phyloP scores from a whole-genome alignment of 2,888 invertebrate genomes.

The Eristalis tenax region DNA sequence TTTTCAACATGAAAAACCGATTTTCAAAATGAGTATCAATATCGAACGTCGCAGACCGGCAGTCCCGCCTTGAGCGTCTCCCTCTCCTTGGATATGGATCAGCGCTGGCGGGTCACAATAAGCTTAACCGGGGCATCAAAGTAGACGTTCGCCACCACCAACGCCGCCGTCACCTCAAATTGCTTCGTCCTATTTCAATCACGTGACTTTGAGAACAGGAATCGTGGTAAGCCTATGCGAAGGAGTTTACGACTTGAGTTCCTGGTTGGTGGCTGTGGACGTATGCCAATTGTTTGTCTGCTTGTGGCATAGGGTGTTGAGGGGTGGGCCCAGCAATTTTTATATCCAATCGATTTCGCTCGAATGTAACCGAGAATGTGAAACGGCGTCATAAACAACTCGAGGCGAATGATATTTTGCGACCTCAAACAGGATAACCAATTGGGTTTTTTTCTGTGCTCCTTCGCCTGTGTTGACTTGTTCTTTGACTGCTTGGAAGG shows the following conservation, averaged over 20 bases:
- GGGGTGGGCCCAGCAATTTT: conserved; percentile 9
- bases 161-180: background rate
- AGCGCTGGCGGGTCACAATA: conserved; percentile 15
- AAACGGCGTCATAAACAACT: conserved; percentile 50
- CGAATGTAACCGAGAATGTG: conserved; percentile 20
- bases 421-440: conserved; percentile 46
- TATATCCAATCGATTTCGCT: conserved; percentile 48
- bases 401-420: conserved; percentile 29
- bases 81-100: too few relatives aligned
- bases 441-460: conserved; percentile 40
- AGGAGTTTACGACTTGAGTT: conserved; percentile 12
- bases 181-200: conserved; percentile 14
- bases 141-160: conserved; percentile 25
- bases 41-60: conserved; percentile 25
- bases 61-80: background rate
- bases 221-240: conserved; percentile 23
- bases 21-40: conserved; percentile 36
- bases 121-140: conserved; percentile 14
- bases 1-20: conserved; percentile 27
- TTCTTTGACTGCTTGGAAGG: background rate
- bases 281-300: background rate
- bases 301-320: background rate
- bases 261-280: conserved; percentile 22
- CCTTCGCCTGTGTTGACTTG: background rate
- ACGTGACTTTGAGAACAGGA: conserved; percentile 26